Evolutionary conservation across 2,888 invertebrate species (phyloP), one percentile per base, ranked within the genome.

Genomic region (Asteroscopus sphinx): DNA sequence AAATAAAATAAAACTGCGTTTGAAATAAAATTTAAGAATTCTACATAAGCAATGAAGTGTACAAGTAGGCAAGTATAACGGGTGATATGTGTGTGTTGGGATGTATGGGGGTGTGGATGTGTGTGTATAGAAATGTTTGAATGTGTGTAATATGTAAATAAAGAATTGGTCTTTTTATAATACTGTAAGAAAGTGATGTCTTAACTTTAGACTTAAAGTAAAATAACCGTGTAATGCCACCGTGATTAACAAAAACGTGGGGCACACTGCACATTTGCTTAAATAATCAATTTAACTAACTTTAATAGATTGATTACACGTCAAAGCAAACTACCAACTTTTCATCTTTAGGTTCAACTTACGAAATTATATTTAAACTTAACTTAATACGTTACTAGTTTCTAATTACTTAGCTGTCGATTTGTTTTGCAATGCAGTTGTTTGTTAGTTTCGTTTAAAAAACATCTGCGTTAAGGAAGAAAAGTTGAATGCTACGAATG

Each of bases 401-500:
- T 35, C 11, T 54, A 36, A 40, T 42, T 35, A 17, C 28, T 28
- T 36, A 46, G 26, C 47, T 53, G 16, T 55, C 44, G 16, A 47
- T 36, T 44, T 56, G 25, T 40, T 33, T 53, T 16, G 5, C 1
- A 17, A 46, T 17, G 2, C 73, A 52, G 54, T 11, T 58, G 42
- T 45, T 26, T 37, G n/a, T 32, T 30, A 35, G 12, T 52, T 74
- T 46, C 13, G 6, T 13, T 28, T 13, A 1, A 7, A 41, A 1
- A 53, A 1, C 28, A 46, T 17, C 41, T 46, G 44, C 7, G 11
- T n/a, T n/a, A 25, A 13, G 2, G 0, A 3, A 7, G 3, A 25
- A 17, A 15, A 25, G 16, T 33, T 13, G 1, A 39, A 17, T 7
- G 12, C 1, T 0, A 13, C 2, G 15, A 32, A 25, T 9, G 21